Percentiles rank a stretch among this genome's conserved stretches.
Conservation (phyloP, 2,888 invertebrate genomes). For the Calameuta pallipes region DNA sequence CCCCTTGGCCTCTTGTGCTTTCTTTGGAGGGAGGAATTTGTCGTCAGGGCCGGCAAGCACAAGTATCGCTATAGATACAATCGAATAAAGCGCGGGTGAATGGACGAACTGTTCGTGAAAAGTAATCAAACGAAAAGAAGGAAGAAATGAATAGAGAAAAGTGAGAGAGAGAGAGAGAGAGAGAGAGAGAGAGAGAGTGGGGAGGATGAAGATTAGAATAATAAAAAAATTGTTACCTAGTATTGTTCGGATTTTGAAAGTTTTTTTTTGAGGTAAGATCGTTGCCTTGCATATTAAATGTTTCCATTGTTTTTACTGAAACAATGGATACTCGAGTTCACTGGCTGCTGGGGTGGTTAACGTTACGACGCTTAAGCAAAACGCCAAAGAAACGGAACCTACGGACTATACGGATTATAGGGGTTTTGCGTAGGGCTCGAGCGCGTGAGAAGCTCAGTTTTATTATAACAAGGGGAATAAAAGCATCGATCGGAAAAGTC, state of each 20-base stretch:
- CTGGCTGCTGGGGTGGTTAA: slow-evolving; percentile 31
- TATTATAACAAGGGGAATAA: slow-evolving; percentile 29
- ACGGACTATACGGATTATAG: slow-evolving; percentile 14
- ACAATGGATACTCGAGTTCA: slow-evolving; percentile 41
- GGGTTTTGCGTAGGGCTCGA: slow-evolving; percentile 33
- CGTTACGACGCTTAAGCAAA: neutral
- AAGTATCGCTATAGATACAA: neutral
- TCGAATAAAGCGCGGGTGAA: neutral
- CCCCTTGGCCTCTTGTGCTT: neutral
- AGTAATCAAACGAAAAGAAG: neutral
- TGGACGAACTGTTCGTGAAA: neutral
- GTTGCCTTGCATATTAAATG: slow-evolving; percentile 12
- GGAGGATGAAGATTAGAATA: neutral
- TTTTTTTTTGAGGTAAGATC: slow-evolving; percentile 19
- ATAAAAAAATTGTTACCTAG: neutral
- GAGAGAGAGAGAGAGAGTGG: neutral
- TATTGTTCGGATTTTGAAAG: slow-evolving; percentile 21
- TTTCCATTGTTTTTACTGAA: slow-evolving; percentile 32
- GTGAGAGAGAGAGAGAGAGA: neutral
- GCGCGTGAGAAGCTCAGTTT: slow-evolving; percentile 26
- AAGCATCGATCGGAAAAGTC: slow-evolving; percentile 27
- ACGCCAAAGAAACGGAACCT: slow-evolving; percentile 14
- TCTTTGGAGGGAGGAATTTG: neutral
- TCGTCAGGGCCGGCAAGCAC: neutral
- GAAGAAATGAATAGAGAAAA: neutral